These are phyloP conservation scores for Oopsacas minuta DNA, from an alignment of 37 sponge, comb jelly and placozoan genomes.

Conservation along the genomic window DNA sequence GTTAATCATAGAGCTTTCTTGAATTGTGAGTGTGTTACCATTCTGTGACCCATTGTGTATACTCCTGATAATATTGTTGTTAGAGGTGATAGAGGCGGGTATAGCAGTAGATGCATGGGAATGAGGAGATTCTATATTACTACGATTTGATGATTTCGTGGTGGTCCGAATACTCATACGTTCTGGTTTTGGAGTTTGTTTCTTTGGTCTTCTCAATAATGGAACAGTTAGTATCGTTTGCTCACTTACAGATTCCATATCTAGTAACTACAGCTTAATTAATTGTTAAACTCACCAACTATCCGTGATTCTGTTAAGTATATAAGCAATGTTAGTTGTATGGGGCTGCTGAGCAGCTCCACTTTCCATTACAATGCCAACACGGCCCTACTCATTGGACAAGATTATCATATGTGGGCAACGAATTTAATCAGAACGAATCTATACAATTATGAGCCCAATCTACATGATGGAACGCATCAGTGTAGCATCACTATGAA, in stretches of 20 bases:
- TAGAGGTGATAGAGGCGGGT: not conserved
- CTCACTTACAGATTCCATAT: not conserved
- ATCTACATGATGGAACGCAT: too few species aligned
- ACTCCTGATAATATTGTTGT: not conserved
- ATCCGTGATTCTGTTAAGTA: too few species aligned
- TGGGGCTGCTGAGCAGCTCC: too few species aligned
- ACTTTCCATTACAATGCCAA: too few species aligned
- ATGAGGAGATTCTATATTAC: not conserved
- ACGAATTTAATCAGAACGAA: too few species aligned
- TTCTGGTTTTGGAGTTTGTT: not conserved
- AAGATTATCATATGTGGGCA: too few species aligned
- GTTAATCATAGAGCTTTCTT: not conserved
- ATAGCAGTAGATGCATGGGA: not conserved
- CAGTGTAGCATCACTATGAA: too few species aligned
- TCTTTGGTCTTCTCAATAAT: not conserved
- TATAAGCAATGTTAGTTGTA: too few species aligned
- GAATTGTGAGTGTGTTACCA: not conserved
- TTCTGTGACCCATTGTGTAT: not conserved
- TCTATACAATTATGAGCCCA: too few species aligned
- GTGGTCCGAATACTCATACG: not conserved
- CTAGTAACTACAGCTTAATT: not conserved
- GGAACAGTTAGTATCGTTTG: not conserved
- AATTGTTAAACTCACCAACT: not conserved
- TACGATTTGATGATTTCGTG: not conserved
- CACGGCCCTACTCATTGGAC: too few species aligned